A percentile compares a stretch with the other conserved stretches of the same genome.
phyloP scores from a whole-genome alignment of 2,113 vertebrate species.

The Salminus brasiliensis region DNA sequence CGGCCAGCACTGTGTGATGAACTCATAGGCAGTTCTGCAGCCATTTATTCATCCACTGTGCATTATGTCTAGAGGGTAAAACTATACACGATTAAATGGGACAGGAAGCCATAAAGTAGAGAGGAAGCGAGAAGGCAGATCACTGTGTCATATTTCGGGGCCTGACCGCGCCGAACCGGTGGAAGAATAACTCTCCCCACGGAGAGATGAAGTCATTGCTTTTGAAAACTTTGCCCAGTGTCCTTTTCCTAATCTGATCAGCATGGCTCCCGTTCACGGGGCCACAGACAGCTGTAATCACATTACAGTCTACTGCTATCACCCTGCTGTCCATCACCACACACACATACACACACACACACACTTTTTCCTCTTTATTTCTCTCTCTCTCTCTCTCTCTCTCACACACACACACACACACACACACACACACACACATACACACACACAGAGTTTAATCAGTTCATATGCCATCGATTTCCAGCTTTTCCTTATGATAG shows the following conservation, averaged over 20 bases:
- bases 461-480: slow-evolving; percentile 47
- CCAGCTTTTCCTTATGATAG: slow-evolving; percentile 39
- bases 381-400: not conserved
- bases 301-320: slow-evolving; percentile 37
- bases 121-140: not conserved
- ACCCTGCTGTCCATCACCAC: slow-evolving; percentile 40
- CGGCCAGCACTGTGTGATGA: not conserved
- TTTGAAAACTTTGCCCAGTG: slow-evolving; percentile 49
- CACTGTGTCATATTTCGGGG: not conserved
- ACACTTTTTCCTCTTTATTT: not conserved
- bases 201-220: slow-evolving; percentile 44
- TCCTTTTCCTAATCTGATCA: slow-evolving; percentile 58
- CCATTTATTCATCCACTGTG: not conserved
- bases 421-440: slow-evolving; percentile 3
- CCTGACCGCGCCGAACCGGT: not conserved
- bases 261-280: slow-evolving; percentile 47
- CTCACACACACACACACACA: slow-evolving; percentile 19
- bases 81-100: not conserved
- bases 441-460: slow-evolving; percentile 41
- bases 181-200: slow-evolving; percentile 9
- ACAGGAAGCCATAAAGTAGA: not conserved
- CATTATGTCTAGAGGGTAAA: not conserved
- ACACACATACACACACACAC: slow-evolving; percentile 7
- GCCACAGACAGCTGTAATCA: slow-evolving; percentile 58
- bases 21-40: no score